phyloP scores from a whole-genome alignment of 2,888 invertebrate genomes.

The Sarcophaga carnaria region DNA sequence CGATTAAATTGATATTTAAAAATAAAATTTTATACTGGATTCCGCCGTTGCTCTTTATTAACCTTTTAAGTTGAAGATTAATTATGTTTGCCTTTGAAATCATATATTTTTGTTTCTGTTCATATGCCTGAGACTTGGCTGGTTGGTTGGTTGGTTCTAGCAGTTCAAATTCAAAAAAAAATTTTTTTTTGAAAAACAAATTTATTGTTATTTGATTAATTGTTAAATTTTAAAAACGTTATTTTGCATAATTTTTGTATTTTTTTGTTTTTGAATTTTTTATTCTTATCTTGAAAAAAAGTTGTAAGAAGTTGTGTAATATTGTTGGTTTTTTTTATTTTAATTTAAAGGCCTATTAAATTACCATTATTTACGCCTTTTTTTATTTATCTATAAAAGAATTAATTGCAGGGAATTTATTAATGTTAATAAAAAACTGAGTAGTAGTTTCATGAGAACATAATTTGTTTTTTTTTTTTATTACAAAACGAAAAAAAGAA shows the following conservation, averaged over 20 bases:
- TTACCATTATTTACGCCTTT: slow-evolving; percentile 1
- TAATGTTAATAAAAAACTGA: not conserved
- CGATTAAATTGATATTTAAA: not conserved
- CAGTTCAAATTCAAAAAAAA: not conserved
- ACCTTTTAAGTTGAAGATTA: slow-evolving; percentile 63
- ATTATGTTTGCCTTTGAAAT: slow-evolving; percentile 50
- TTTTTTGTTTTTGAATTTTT: not conserved
- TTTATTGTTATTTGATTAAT: slow-evolving; percentile 39
- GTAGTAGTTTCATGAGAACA: not conserved
- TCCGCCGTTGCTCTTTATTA: slow-evolving; percentile 1
- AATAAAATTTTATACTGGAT: not conserved
- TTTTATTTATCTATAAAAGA: too few species aligned
- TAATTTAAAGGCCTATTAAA: slow-evolving; percentile 35
- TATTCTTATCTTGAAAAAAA: not conserved
- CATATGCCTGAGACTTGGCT: too few species aligned
- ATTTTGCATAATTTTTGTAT: not conserved
- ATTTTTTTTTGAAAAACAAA: slow-evolving; percentile 1
- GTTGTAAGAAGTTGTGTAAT: too few species aligned
- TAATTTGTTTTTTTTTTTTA: too few species aligned
- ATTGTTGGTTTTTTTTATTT: not conserved
- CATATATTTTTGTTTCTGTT: slow-evolving; percentile 10
- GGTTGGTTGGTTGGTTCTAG: not conserved
- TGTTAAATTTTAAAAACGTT: slow-evolving; percentile 14
- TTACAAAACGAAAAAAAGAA: not conserved
- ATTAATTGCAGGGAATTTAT: too few species aligned